Base-by-base conservation (phyloP, 2,113 vertebrate species). In the Dissostichus mawsoni region DNA sequence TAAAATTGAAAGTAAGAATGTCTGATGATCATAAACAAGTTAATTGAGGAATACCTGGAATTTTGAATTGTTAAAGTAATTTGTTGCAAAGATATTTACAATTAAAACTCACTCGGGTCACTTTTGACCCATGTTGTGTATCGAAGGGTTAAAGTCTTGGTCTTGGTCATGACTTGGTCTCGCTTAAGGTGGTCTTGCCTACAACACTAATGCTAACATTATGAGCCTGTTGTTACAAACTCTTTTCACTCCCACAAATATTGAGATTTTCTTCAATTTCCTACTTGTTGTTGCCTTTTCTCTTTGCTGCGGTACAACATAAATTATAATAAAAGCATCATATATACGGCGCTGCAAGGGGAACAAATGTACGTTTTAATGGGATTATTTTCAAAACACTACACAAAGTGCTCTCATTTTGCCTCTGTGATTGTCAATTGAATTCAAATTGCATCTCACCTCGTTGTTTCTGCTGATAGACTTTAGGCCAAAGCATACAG, bases 361-460 rank as follows among this genome's bases (percentile, higher is more conserved):
- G 82, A 91, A 92, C 88, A 83, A 90, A 94, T 89, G 80, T 83
- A 68, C 78, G 84, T 85, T 92, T 87, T 92, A 94, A 94, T 87
- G 83, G 87, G 91, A 92, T 94, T 90, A 91, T 90, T 93, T 86
- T 78, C n/a, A 82, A 88, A 77, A 72, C 3, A 17, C 9, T 0
- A 16, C 55, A 66, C 11, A 72, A 53, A 83, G 76, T 29, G 33
- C 76, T 83, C 77, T 18, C 11, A 9, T 79, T 63, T 51, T 69
- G 76, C 50, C 3, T 29, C 47, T 57, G 20, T 78, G 83, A 76
- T 84, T 90, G 67, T 84, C 78, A 74, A 89, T 88, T 90, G 56
- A 83, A 83, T 81, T 66, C 69, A 76, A 77, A 86, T 55, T 76
- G 76, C 57, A 18, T 89, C 80, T 73, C 52, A 81, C 77, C 48